A percentile compares a stretch with the other conserved stretches of the same genome.
phyloP scores from a whole-genome alignment of 2,888 invertebrate species.

The Euzophera pinguis region DNA sequence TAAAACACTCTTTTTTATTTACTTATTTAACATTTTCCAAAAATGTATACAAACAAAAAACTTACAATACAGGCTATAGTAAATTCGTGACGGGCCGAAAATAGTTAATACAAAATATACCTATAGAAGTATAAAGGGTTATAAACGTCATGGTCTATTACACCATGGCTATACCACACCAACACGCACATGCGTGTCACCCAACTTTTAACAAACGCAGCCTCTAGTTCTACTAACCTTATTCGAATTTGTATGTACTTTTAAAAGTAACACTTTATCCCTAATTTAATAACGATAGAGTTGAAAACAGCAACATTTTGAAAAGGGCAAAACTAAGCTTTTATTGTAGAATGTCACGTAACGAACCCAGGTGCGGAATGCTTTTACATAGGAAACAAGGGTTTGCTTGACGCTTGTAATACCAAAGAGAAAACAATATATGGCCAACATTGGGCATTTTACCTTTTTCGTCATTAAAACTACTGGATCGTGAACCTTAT shows the following conservation, averaged over 20 bases:
- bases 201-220: conserved; percentile 56
- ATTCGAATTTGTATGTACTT: conserved; percentile 37
- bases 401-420: conserved; percentile 59
- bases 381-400: conserved; percentile 63
- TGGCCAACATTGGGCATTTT: conserved; percentile 27
- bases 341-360: conserved; percentile 71
- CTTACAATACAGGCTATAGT: too few species aligned
- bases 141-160: conserved; percentile 18
- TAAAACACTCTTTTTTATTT: too few species aligned
- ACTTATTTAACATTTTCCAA: too few species aligned
- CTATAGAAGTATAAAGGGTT: conserved; percentile 17
- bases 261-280: conserved; percentile 22
- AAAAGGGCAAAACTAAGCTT: conserved; percentile 19
- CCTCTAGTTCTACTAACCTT: conserved; percentile 68
- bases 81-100: too few species aligned
- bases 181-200: conserved; percentile 62
- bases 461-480: conserved; percentile 18
- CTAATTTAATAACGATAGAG: conserved; percentile 28
- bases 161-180: conserved; percentile 26
- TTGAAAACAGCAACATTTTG: conserved; percentile 19
- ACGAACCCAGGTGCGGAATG: conserved; percentile 71
- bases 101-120: too few species aligned
- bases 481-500: conserved; percentile 25
- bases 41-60: too few species aligned
- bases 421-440: conserved; percentile 47